Evolutionary conservation across 1,140 invertebrate species (phyloP).

Genomic region (Manduca sexta): DNA sequence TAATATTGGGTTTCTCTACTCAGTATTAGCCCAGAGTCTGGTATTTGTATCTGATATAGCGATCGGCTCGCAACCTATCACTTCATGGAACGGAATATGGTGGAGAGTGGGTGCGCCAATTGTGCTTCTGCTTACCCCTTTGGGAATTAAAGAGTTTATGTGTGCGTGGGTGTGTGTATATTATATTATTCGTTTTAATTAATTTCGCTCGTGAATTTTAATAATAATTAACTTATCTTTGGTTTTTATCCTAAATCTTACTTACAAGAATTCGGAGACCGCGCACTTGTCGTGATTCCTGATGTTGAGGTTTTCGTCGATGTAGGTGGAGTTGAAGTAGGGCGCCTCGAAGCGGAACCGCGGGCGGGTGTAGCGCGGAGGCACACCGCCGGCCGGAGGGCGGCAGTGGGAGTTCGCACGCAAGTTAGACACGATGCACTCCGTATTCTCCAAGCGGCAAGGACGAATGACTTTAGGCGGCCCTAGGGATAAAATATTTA

Average conservation of each 20-base stretch:
- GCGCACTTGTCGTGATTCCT: slow-evolving; percentile 40
- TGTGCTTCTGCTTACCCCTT: too few relatives aligned
- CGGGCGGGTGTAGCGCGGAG: slow-evolving; percentile 21
- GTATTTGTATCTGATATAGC: too few relatives aligned
- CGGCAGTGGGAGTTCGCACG: slow-evolving; percentile 36
- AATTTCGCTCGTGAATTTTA: not conserved
- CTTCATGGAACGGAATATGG: not conserved
- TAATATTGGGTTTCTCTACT: too few relatives aligned
- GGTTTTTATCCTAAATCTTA: slow-evolving; percentile 13
- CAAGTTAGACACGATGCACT: slow-evolving; percentile 31
- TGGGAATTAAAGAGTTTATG: not conserved
- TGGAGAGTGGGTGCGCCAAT: too few relatives aligned
- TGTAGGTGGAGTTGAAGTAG: slow-evolving; percentile 44
- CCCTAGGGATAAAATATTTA: too few relatives aligned
- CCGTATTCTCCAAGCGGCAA: slow-evolving; percentile 18
- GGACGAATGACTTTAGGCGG: slow-evolving; percentile 23
- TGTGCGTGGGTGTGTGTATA: not conserved
- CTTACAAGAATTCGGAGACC: slow-evolving; percentile 48
- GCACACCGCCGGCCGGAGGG: slow-evolving; percentile 19
- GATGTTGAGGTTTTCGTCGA: slow-evolving; percentile 35
- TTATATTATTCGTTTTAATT: not conserved
- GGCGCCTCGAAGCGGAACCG: slow-evolving; percentile 36
- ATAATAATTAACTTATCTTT: not conserved
- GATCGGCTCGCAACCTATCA: too few relatives aligned
- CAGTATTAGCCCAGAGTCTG: too few relatives aligned